Base-by-base conservation (phyloP, 1,140 invertebrate species). In the Leptinotarsa undecemlineata region DNA sequence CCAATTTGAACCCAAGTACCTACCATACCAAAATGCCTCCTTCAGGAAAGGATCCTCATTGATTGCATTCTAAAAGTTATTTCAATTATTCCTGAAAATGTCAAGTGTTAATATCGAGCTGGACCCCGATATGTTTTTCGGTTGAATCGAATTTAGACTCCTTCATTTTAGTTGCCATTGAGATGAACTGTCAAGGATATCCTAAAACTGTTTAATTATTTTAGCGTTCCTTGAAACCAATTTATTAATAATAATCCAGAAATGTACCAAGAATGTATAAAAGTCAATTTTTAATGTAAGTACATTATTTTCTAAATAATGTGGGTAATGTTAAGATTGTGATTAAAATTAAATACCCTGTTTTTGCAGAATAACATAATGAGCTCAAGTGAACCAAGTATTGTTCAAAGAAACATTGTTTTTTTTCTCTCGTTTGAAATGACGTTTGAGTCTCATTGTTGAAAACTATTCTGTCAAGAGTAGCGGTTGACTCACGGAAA, bases 111-210 rank as follows among this genome's bases (percentile, higher is more conserved):
- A 2, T 33, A 11, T 57, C 51, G n/a, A n/a, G 51, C 15, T 57
- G 14, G 51, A 57, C 1, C 51, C 51, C n/a, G 51, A 57, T 15
- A 8, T 57, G 6, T 8, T 64, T 64, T 64, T 70, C 68, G 68
- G 68, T 70, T 70, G 68, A 70, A n/a, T n/a, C 68, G 48, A 23
- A 57, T 70, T 60, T 70, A 48, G 68, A 70, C 68, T 70, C 68
- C 68, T 70, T 70, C 68, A 70, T 70, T 51, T 57, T 70, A 70
- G 68, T 70, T 70, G 66, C 66, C 42, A 11, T 11, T 64, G n/a
- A 26, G 42, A 42, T 2, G 17, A 68, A 68, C 19, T 42, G 23
- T 26, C 2, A 11, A 68, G n/a, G 23, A 68, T 21, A 19, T 64
- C 11, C n/a, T 68, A 70, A 57, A 70, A 17, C 8, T 51, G 21